phyloP scores from a whole-genome alignment of 2,888 invertebrate genomes.

The Thereva nobilitata region DNA sequence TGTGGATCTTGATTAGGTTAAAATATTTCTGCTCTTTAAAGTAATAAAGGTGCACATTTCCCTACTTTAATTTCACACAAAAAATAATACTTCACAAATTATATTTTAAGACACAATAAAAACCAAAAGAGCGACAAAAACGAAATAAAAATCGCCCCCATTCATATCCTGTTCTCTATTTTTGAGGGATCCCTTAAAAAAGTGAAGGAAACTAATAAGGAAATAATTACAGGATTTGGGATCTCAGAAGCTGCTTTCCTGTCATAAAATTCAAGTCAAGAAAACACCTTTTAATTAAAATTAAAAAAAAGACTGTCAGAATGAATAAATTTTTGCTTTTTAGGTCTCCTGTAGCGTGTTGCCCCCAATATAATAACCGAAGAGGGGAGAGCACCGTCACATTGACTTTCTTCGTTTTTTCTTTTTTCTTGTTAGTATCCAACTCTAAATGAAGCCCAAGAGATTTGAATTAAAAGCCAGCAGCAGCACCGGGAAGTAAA shows the following conservation, averaged over 20 bases:
- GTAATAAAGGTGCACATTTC: too few species aligned
- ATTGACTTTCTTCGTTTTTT: constrained; percentile 11
- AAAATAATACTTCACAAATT: too few species aligned
- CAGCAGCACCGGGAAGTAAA: constrained; percentile 26
- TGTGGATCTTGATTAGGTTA: too few species aligned
- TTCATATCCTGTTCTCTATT: background rate
- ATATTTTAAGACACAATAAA: too few species aligned
- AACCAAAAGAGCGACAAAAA: background rate
- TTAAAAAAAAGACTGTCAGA: constrained; percentile 18
- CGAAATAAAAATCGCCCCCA: background rate
- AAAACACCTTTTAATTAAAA: constrained; percentile 31
- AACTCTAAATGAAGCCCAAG: constrained; percentile 16
- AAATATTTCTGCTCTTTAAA: too few species aligned
- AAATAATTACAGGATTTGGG: constrained; percentile 26
- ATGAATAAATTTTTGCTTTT: background rate
- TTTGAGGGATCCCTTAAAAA: background rate
- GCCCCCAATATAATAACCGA: constrained; percentile 10
- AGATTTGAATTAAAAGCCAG: constrained; percentile 21
- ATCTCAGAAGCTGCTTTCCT: constrained; percentile 14
- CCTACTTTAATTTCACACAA: too few species aligned
- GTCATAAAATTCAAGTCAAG: constrained; percentile 12
- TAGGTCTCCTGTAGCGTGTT: constrained; percentile 9
- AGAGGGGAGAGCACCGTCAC: constrained; percentile 1
- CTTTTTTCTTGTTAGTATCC: too few species aligned
- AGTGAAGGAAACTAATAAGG: constrained; percentile 15